Base-by-base conservation (phyloP, 2,797 vertebrate genomes). In the Mycteria americana region DNA sequence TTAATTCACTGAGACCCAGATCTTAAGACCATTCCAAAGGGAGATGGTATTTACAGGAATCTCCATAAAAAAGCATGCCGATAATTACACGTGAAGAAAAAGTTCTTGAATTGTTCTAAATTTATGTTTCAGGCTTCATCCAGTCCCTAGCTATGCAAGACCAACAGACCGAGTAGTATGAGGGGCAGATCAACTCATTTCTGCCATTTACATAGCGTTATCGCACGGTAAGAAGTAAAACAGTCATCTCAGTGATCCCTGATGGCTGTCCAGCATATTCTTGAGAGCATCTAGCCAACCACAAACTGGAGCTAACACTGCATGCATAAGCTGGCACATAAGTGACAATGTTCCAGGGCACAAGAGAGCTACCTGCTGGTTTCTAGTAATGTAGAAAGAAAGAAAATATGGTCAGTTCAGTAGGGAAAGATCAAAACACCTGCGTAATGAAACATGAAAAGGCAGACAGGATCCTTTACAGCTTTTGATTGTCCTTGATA, bases 401-500 rank as follows among this genome's bases (percentile, higher is more conserved):
- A n/a, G 14, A 93, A 79, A 89, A 30, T 65, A 11, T 8, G 11
- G 23, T 74, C 50, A 45, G 17, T 64, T 88, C 39, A 56, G 31
- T 14, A 82, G 75, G 28, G 50, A 57, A 60, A 51, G 24, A 56
- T 65, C 50, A 72, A 80, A 56, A 39, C 35, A 21, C 14, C 11
- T 33, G 25, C 65, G 35, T 35, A 65, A 41, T 23, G 41, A 73
- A 75, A 64, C 13, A 57, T 28, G 46, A 57, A 62, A 89, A 89
- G 39, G 23, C 48, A 87, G 35, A 39, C 2, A 2, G 16, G 28
- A 46, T 74, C 39, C 51, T 75, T 81, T 74, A 23, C 15, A 45
- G 70, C n/a, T 56, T 75, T 81, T 68, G 1, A 0, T 53, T 89
- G 6, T 3, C 2, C 0, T 27, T 56, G 67, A 43, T 43, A 79